These are phyloP conservation scores for Ploceus nigricollis DNA, from an alignment of 2,113 vertebrate species.

Conservation along the genomic window DNA sequence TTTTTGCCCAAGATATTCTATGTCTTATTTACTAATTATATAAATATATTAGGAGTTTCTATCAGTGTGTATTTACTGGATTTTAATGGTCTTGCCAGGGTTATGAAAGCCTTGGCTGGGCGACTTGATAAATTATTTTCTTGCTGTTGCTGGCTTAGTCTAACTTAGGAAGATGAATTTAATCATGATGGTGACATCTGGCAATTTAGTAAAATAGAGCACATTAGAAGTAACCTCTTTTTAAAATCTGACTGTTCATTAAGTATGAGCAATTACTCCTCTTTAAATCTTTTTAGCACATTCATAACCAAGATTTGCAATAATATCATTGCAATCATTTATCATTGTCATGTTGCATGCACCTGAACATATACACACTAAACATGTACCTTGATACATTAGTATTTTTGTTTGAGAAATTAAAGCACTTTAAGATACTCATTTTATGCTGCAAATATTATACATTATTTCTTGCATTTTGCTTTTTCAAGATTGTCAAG, in stretches of 20 bases:
- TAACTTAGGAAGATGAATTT: background rate
- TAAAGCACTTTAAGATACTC: background rate
- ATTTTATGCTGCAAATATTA: slow-evolving; percentile 21
- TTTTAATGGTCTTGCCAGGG: background rate
- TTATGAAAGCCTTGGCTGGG: background rate
- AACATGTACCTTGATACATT: background rate
- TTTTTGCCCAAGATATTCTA: background rate
- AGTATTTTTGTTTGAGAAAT: slow-evolving; percentile 42
- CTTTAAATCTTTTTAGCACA: slow-evolving; percentile 4
- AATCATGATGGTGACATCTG: slow-evolving; percentile 6
- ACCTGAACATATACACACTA: background rate
- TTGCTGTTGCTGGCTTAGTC: background rate
- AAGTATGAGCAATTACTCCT: background rate
- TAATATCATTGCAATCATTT: slow-evolving; percentile 27
- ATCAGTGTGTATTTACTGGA: background rate
- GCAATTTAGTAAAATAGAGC: background rate
- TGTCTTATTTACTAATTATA: background rate
- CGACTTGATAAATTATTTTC: background rate
- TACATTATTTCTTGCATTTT: slow-evolving; percentile 27
- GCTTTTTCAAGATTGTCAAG: slow-evolving; percentile 11
- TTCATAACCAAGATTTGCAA: slow-evolving; percentile 33
- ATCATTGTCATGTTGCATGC: background rate
- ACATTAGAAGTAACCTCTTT: background rate
- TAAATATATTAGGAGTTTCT: background rate
- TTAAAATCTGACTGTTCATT: background rate